Conservation (phyloP, 35 echinoderm and acorn worm species). For the Amphiura filiformis region DNA sequence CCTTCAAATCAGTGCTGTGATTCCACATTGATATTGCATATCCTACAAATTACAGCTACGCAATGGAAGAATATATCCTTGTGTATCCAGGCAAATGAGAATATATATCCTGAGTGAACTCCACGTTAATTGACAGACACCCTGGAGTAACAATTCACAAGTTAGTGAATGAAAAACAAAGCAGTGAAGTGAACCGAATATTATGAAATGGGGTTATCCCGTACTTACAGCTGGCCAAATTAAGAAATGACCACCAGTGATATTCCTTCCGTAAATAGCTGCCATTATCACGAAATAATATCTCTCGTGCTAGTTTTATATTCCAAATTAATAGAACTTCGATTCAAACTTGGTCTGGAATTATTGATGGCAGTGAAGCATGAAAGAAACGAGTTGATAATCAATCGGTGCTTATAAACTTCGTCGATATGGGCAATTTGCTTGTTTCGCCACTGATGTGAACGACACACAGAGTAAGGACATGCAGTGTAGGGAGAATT, state of each 20-base stretch:
- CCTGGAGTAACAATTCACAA: conserved; percentile 11
- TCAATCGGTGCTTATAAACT: conserved; percentile 54
- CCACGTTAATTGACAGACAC: neutral
- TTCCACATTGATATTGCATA: neutral
- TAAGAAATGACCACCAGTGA: conserved; percentile 27
- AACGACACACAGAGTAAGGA: conserved; percentile 18
- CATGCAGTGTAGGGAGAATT: conserved; percentile 35
- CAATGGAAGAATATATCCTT: neutral
- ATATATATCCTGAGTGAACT: neutral
- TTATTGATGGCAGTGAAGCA: conserved; percentile 57
- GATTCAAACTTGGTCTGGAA: conserved; percentile 12
- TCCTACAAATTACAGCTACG: neutral
- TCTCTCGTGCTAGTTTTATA: neutral
- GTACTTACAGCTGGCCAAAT: conserved; percentile 20
- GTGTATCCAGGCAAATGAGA: neutral
- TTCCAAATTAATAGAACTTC: conserved; percentile 27
- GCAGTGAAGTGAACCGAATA: conserved; percentile 37
- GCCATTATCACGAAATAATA: neutral
- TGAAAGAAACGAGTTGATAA: conserved; percentile 57
- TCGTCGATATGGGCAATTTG: conserved; percentile 49
- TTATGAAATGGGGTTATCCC: conserved; percentile 25
- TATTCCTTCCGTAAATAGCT: conserved; percentile 15
- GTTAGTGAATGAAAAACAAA: conserved; percentile 14
- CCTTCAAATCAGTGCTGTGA: neutral
- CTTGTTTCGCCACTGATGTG: conserved; percentile 29